Base-by-base conservation (phyloP, 2,797 vertebrate genomes). In the Alectoris magna region DNA sequence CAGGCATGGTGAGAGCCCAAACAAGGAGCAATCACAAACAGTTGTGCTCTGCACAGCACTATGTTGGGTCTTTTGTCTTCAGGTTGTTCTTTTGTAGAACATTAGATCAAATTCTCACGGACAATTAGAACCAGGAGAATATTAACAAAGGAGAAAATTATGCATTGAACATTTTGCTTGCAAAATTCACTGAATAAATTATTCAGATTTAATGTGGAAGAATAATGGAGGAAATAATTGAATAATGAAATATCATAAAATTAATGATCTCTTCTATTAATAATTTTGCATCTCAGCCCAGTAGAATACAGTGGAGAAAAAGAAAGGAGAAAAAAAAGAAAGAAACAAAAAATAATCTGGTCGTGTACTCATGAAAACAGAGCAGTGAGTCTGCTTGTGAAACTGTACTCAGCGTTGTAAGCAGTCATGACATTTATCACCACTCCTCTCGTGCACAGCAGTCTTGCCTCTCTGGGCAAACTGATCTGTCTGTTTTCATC, bases 101-200 rank as follows among this genome's bases (percentile, higher is more conserved):
- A 14, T 74, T 87, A 93, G 88, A 94, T 94, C 93, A 91, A 91
- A 87, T 91, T 91, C 93, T 94, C 81, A 77, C 36, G 86, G 95
- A 94, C 95, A 96, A 94, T 91, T 95, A 94, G 83, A 92, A 76
- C 67, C 14, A 46, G 74, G 69, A 88, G 95, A 92, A 88, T 94
- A 96, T 94, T 95, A 96, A 95, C 95, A 95, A 94, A 95, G 88
- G 88, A 84, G 93, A 93, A 91, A 93, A 96, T 95, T 94, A 93
- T 93, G 91, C 93, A 84, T 70, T 73, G 94, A 90, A 96, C 90
- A 95, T 90, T 96, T 95, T 96, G 94, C 96, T 96, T 94, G 94
- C 91, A 96, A 95, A 96, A 96, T 96, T 96, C 95, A 96, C 93
- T 95, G 94, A 96, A 94, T 96, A 93, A 95, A 96, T 96, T 96